Evolutionary conservation across 2,113 vertebrate species (phyloP).

Genomic region (Sterna hirundo): DNA sequence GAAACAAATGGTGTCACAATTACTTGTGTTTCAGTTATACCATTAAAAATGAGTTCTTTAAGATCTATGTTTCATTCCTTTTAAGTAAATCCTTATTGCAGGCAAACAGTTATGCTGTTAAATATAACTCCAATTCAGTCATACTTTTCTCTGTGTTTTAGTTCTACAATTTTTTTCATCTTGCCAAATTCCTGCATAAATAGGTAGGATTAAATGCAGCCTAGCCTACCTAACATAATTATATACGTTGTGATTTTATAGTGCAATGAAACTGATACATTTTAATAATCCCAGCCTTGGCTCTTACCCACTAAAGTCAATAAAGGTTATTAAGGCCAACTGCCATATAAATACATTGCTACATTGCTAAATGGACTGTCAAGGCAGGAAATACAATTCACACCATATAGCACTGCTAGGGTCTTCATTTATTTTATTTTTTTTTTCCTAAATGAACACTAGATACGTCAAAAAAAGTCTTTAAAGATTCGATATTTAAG

Average conservation of each 20-base stretch:
- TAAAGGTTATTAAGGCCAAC: conserved; percentile 94
- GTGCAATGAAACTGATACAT: conserved; percentile 89
- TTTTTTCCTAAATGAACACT: background rate
- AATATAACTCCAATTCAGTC: conserved; percentile 16
- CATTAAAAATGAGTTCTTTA: background rate
- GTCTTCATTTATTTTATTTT: background rate
- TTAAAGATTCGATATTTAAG: background rate
- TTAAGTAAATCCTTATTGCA: conserved; percentile 9
- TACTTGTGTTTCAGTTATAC: background rate
- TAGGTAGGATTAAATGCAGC: conserved; percentile 85
- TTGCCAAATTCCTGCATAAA: conserved; percentile 78
- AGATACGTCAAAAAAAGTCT: background rate
- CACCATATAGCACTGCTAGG: background rate
- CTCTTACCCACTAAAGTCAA: conserved; percentile 87
- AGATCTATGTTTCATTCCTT: conserved; percentile 26
- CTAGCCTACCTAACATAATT: conserved; percentile 86
- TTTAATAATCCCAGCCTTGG: conserved; percentile 93
- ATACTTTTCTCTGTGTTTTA: background rate
- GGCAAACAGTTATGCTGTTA: background rate
- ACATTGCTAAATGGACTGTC: conserved; percentile 82
- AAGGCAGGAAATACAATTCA: conserved; percentile 74
- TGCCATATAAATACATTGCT: conserved; percentile 83
- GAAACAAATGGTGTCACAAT: background rate
- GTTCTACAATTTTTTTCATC: background rate
- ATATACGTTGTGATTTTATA: conserved; percentile 85